Evolutionary conservation across 2,888 invertebrate genomes (phyloP), one percentile per base, ranked within the genome.

Genomic region (Nomada hirtipes): DNA sequence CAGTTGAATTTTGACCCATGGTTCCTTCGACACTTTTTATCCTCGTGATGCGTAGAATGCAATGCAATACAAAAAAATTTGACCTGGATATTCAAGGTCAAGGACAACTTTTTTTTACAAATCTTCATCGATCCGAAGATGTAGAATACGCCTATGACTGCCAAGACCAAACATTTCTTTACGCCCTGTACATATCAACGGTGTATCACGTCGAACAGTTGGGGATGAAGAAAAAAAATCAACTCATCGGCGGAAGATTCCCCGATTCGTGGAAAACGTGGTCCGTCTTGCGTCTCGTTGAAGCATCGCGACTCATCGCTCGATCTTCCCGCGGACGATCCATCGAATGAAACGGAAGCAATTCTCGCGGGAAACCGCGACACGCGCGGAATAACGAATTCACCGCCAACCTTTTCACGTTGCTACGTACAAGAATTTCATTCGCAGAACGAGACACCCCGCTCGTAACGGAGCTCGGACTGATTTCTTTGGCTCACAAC

Each of bases 251-350:
- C 10, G 13, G 47, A 47, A 47, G 1, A 47, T 2, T 47, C 65
- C 7, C 26, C 42, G 42, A 36, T n/a, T n/a, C 47, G 13, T 47
- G 13, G 0, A 47, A 47, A 13, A 47, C 47, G 7, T 36, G 29
- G 23, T 60, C 15, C 20, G 50, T 47, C 3, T 20, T 36, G 29
- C 50, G 60, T 29, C 47, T 61, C 50, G 60, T 63, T 63, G 63
- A 61, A 61, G 63, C 61, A 61, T 63, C 61, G 50, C 71, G 71
- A 63, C 71, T 65, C 65, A 23, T 65, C 65, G 65, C 15, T 52
- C 15, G 47, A 47, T 36, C 36, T 7, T 36, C 36, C 36, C 36
- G 36, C 0, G 36, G 36, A 0, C 36, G 36, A 36, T 36, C 36
- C 36, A 7, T 7, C 36, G 47, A 47, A 47, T 11, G 4, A 47